Evolutionary conservation across 2,797 vertebrate genomes (phyloP), one percentile per base, ranked within the genome.

Genomic region (Clamator glandarius): DNA sequence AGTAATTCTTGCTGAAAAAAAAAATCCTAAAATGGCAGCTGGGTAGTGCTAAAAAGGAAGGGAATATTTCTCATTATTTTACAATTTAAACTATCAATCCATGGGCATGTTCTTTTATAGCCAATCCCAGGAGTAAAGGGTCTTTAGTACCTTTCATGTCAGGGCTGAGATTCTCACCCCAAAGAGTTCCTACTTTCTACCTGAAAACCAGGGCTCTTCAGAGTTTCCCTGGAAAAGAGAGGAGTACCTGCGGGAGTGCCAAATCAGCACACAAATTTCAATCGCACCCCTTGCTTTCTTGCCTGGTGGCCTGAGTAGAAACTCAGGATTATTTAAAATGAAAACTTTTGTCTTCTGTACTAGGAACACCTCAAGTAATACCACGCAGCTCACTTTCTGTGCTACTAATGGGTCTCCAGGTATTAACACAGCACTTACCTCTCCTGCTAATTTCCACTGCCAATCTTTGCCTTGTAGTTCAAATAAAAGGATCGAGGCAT

Each of bases 171-270:
- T 29, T 42, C 24, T 90, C 51, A 50, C 16, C 15, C 28, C 28
- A 31, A 68, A 29, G 0, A 1, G 39, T 82, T 2, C 0, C 26
- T 29, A 5, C 16, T 79, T 26, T 25, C 33, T 48, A 35, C 12
- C 52, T 66, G 61, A n/a, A 46, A 58, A 76, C 10, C 19, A 36
- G 46, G 14, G 39, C 28, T 24, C 20, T 39, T 54, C 28, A 12
- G 20, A 41, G 28, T 33, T 21, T 77, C 15, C n/a, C 24, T 20
- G 58, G 6, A 54, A 24, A 13, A 31, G 8, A 25, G 28, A 39
- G n/a, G 35, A 51, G 48, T 36, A 42, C 5, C 36, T 52, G 24
- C 36, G 69, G 31, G 36, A 26, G 6, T 29, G 42, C 42, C 79
- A 58, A 17, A 50, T n/a, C 46, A 72, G 10, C 46, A 11, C 2